Evolutionary conservation across 2,888 invertebrate species (phyloP), one percentile per base, ranked within the genome.

Genomic region (Sinhomidia bicolor): DNA sequence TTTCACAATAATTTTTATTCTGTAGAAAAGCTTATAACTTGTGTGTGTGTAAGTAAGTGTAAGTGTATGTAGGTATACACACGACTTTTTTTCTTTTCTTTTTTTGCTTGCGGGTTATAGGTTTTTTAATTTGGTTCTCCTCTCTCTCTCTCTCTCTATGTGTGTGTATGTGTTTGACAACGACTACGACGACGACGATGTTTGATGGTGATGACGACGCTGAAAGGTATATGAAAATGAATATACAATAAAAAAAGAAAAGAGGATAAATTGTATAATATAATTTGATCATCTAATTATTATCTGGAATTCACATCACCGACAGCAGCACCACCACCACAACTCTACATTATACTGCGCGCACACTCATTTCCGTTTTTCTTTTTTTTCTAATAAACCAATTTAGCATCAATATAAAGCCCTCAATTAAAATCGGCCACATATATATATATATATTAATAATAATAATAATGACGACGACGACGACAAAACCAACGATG

Each of bases 351-450:
- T 47, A 5, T 47, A 47, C 44, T 47, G 2, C 12, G 44, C 12
- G 3, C 7, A 7, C 41, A 36, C 44, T 79, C 79, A 79, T 79
- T 65, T 81, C 81, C 36, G 68, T 79, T 79, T 76, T 76, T 71
- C 23, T 81, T 74, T 81, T 74, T 81, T 86, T 86, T 87, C 87
- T 87, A 87, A 87, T 87, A 60, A 87, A 82, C 87, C 87, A 87
- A 87, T 87, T 87, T 87, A 87, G 44, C 65, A 44, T 47, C 78
- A 57, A 57, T 78, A 83, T 82, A 88, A 60, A 79, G 78, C 88
- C 76, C 51, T 83, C 82, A 83, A 88, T 88, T 88, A 88, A 82
- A 87, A 88, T 41, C 2, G 76, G 76, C 32, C 32, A 65, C n/a
- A 32, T 14, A 47, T 47, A 32, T 65, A 65, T 32, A 32, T 14